Evolutionary conservation across 2,888 invertebrate genomes (phyloP).

Genomic region (Bellardia pandia): DNA sequence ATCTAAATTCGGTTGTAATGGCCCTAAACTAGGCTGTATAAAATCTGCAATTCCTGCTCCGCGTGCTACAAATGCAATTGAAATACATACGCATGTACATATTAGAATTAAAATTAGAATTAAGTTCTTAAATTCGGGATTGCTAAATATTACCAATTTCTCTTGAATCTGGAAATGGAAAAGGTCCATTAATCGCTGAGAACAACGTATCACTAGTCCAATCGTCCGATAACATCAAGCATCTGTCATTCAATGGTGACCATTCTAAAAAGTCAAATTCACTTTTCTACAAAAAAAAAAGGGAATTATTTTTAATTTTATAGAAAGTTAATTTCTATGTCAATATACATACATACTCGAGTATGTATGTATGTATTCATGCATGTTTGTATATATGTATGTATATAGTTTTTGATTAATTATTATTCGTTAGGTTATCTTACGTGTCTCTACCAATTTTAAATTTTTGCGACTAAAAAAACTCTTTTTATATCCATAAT

Average conservation of each 20-base stretch:
- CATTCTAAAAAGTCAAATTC: constrained; percentile 84
- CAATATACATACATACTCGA: too few species aligned
- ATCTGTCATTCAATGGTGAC: constrained; percentile 83
- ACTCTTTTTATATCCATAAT: too few species aligned
- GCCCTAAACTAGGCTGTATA: constrained; percentile 98
- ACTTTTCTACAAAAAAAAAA: constrained; percentile 79
- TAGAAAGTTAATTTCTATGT: too few species aligned
- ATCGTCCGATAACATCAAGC: constrained; percentile 82
- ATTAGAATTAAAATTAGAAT: background rate
- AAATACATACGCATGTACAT: background rate
- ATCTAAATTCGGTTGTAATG: constrained; percentile 97
- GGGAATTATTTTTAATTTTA: background rate
- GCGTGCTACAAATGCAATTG: constrained; percentile 84
- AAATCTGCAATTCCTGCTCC: constrained; percentile 96
- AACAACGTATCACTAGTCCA: constrained; percentile 95
- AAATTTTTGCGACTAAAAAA: too few species aligned
- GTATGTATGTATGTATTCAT: too few species aligned
- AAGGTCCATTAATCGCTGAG: constrained; percentile 92
- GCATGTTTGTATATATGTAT: too few species aligned
- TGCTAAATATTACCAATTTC: constrained; percentile 92
- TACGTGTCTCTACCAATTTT: too few species aligned
- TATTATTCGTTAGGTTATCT: too few species aligned
- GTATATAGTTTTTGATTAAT: too few species aligned
- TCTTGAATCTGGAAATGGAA: constrained; percentile 97
- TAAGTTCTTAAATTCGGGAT: background rate